Evolutionary conservation across 2,888 invertebrate species (phyloP).

Genomic region (Apotomis capreana): DNA sequence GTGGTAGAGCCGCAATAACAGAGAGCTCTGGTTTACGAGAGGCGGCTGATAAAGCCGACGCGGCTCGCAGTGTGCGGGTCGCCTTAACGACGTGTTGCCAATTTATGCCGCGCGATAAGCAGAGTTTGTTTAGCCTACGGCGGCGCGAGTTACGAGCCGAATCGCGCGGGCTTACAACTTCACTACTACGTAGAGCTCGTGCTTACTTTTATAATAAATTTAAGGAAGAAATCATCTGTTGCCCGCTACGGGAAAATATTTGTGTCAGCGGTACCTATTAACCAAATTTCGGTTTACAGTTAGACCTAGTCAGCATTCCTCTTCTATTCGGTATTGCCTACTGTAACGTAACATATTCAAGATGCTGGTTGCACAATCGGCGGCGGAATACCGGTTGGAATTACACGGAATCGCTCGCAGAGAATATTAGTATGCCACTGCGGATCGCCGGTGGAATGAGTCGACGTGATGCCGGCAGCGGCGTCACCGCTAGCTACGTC

Average conservation of each 20-base stretch:
- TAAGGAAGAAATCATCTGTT: not conserved
- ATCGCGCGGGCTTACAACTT: slow-evolving; percentile 57
- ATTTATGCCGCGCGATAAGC: slow-evolving; percentile 82
- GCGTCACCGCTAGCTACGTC: slow-evolving; percentile 64
- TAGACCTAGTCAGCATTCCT: slow-evolving; percentile 45
- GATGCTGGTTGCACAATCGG: slow-evolving; percentile 72
- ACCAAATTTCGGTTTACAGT: not conserved
- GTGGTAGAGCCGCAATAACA: slow-evolving; percentile 74
- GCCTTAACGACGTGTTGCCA: slow-evolving; percentile 83
- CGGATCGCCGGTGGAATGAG: slow-evolving; percentile 77
- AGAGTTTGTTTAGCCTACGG: slow-evolving; percentile 77
- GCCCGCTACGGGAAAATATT: not conserved
- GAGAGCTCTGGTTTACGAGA: slow-evolving; percentile 78
- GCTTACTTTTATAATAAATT: slow-evolving; percentile 3
- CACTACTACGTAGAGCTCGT: slow-evolving; percentile 47
- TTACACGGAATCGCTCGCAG: slow-evolving; percentile 75
- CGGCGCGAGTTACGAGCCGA: slow-evolving; percentile 68
- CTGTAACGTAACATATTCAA: slow-evolving; percentile 74
- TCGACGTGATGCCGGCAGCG: slow-evolving; percentile 70
- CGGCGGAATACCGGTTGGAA: slow-evolving; percentile 68
- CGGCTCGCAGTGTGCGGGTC: slow-evolving; percentile 70
- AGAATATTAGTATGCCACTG: slow-evolving; percentile 78
- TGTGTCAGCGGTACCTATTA: not conserved
- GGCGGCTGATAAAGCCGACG: slow-evolving; percentile 73
- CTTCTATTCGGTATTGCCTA: slow-evolving; percentile 49